Base-by-base conservation (phyloP, 2,888 invertebrate genomes). In the Xanthorhoe designata region DNA sequence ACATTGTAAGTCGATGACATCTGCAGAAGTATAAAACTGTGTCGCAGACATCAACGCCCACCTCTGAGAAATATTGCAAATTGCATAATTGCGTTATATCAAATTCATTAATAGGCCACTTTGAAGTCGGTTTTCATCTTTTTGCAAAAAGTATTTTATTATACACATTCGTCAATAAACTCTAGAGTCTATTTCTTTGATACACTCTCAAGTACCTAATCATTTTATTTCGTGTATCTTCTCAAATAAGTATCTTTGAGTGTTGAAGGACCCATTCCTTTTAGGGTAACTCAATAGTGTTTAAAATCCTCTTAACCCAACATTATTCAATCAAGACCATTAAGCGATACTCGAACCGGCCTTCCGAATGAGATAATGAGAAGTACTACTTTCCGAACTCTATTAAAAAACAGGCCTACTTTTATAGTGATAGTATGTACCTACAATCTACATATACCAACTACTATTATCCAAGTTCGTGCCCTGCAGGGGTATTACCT, bases 251-350 rank as follows among this genome's bases (percentile, higher is more conserved):
- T 54, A 49, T 49, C 32, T 13, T 54, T 55, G 35, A 55, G 54
- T 54, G 64, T 57, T 24, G 61, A 52, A 76, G 72, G 49, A 59
- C 62, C 73, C 75, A 80, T 81, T 81, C 85, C 87, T 84, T 86
- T 87, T 81, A 85, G 82, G 78, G 71, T 87, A 87, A 89, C 79
- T 82, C 80, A 84, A 88, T 88, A 84, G 84, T 81, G 81, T 78
- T 82, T 81, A 79, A 85, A 84, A 83, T 81, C 80, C 78, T 85
- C 82, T 88, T 86, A 84, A 73, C 80, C 81, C 78, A 65, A 77
- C 82, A 75, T 86, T 84, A 89, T 88, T 86, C 79, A 85, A 88
- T 89, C 80, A 83, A 73, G 73, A 74, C 79, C 76, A 79, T 81
- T 79, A 69, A 72, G 68, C 61, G 71, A 74, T 70, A 57, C 71